Base-by-base conservation (phyloP, 2,888 invertebrate genomes). In the Pterostichus niger region DNA sequence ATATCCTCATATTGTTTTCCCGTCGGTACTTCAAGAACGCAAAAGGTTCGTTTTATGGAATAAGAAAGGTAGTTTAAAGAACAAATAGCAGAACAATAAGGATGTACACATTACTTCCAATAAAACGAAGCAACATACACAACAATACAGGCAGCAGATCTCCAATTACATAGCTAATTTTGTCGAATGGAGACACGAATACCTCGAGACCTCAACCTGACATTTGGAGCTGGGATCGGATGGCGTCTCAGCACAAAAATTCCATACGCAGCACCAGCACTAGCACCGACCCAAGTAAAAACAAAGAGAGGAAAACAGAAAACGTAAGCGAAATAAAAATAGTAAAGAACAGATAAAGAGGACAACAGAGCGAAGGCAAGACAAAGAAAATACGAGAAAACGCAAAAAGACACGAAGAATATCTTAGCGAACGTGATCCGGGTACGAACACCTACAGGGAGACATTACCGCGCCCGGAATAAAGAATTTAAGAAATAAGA, bases 311-410 rank as follows among this genome's bases (percentile, higher is more conserved):
- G 68, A 44, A 71, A 71, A 71, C 68, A 71, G 68, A 71, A 71
- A 71, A 71, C 68, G 68, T 71, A 71, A 71, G 68, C 68, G 68
- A 71, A 71, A 71, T 71, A 71, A 71, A 71, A 71, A 71, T 71
- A 71, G 40, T 71, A 71, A 40, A 40, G 68, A 71, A 71, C 44
- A 71, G 68, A 71, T 71, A 71, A 71, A 71, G 68, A 71, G 44
- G 68, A 71, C 68, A 71, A 64, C 64, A 71, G 15, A 17, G 44
- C 17, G 17, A 7, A 40, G 40, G 10, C 44, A 71, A 44, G 68
- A 71, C 40, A 44, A 71, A 71, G 68, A 71, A 71, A 24, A 71
- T 17, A 71, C 9, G 68, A 64, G 44, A 71, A 17, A 71, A 71
- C 33, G 64, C 64, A 64, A 64, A 64, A 64, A 64, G 64, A 64